phyloP scores from a whole-genome alignment of 1,140 invertebrate genomes.

The Apis mellifera region Amel_HAv3.1 CM009941.2:12533501-12534000 shows the following conservation, averaged over 20 bases:
- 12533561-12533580: too few relatives aligned
- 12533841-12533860: not conserved
- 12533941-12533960: not conserved
- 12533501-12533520: too few relatives aligned
- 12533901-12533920: not conserved
- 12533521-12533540: not conserved
- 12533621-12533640: not conserved
- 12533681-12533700: not conserved
- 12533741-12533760: not conserved
- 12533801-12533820: not conserved
- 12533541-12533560: too few relatives aligned
- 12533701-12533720: not conserved
- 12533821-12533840: too few relatives aligned
- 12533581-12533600: not conserved
- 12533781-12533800: not conserved
- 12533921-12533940: not conserved
- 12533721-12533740: not conserved
- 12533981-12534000: conserved; percentile 7
- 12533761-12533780: not conserved
- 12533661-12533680: not conserved
- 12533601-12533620: not conserved
- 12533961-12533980: not conserved
- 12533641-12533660: conserved; percentile 1
- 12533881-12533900: not conserved
- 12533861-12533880: not conserved